Conservation (phyloP, 2,113 vertebrate genomes). For the Hymenochirus boettgeri region DNA sequence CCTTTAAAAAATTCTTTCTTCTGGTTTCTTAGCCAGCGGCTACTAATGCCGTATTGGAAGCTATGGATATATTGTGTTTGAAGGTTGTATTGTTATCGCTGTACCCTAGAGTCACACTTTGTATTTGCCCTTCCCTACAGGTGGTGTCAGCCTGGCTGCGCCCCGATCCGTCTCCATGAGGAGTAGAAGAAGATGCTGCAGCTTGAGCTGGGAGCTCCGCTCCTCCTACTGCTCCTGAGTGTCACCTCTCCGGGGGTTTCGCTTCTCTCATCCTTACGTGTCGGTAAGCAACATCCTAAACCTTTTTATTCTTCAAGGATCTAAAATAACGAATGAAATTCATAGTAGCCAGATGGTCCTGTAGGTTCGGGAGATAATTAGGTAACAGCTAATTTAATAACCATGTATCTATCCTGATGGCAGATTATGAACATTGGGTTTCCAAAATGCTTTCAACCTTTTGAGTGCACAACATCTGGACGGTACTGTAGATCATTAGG, state of each 20-base stretch:
- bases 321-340: neutral
- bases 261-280: constrained; percentile 82
- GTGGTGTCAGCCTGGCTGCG: constrained; percentile 85
- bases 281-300: constrained; percentile 69
- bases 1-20: too few relatives aligned
- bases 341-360: neutral
- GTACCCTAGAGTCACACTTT: neutral
- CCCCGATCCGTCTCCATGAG: constrained; percentile 92
- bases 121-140: constrained; percentile 55
- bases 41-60: too few relatives aligned
- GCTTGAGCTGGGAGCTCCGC: constrained; percentile 54
- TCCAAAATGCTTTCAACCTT: too few relatives aligned
- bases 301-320: neutral
- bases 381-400: too few relatives aligned
- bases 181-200: constrained; percentile 94
- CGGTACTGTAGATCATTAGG: too few relatives aligned
- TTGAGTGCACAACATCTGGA: too few relatives aligned
- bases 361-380: neutral
- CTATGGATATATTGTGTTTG: too few relatives aligned
- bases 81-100: too few relatives aligned
- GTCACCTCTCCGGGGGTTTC: constrained; percentile 72
- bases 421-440: neutral
- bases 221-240: constrained; percentile 84
- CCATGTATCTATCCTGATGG: neutral
- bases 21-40: too few relatives aligned